These are phyloP conservation scores for Ptiloglossa arizonensis DNA, from an alignment of 1,140 invertebrate species.

Conservation along the genomic window DNA sequence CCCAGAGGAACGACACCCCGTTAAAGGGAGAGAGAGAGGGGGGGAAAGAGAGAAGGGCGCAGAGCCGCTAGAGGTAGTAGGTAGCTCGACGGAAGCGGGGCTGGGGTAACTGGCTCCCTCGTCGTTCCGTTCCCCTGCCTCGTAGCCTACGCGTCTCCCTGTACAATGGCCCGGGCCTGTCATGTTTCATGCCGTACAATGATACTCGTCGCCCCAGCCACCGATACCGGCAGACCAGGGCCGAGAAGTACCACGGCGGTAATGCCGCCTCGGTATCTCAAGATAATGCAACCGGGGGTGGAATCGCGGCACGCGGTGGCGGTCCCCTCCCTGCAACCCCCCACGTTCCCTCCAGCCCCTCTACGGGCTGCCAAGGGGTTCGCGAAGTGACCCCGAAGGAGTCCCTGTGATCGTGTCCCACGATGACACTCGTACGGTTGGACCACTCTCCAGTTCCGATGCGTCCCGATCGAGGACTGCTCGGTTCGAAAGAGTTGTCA, in stretches of 20 bases:
- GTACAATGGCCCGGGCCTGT: slow-evolving; percentile 77
- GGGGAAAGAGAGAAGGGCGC: slow-evolving; percentile 5
- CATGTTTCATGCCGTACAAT: slow-evolving; percentile 79
- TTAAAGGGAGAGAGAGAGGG: too few relatives aligned
- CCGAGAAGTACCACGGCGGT: slow-evolving; percentile 32
- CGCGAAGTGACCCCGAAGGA: slow-evolving; percentile 23
- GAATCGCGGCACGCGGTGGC: slow-evolving; percentile 58
- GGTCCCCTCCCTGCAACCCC: not conserved
- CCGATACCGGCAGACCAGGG: slow-evolving; percentile 49
- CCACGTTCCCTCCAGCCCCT: not conserved
- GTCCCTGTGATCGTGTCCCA: slow-evolving; percentile 16
- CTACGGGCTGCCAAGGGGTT: not conserved
- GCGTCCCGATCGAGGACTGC: slow-evolving; percentile 46
- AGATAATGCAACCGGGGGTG: slow-evolving; percentile 75
- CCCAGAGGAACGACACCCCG: slow-evolving; percentile 45
- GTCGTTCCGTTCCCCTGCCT: slow-evolving; percentile 48
- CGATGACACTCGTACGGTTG: slow-evolving; percentile 31
- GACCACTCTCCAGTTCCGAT: not conserved
- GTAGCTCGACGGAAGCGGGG: not conserved
- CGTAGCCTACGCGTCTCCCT: slow-evolving; percentile 73
- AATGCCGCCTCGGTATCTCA: slow-evolving; percentile 72
- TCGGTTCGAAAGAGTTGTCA: too few relatives aligned
- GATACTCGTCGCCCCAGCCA: slow-evolving; percentile 72
- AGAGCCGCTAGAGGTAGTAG: too few relatives aligned
- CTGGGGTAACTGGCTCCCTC: slow-evolving; percentile 56